A percentile compares a stretch with the other conserved stretches of the same genome.
Conservation (phyloP, 2,113 vertebrate species). For the Cheirogaleus medius region DNA sequence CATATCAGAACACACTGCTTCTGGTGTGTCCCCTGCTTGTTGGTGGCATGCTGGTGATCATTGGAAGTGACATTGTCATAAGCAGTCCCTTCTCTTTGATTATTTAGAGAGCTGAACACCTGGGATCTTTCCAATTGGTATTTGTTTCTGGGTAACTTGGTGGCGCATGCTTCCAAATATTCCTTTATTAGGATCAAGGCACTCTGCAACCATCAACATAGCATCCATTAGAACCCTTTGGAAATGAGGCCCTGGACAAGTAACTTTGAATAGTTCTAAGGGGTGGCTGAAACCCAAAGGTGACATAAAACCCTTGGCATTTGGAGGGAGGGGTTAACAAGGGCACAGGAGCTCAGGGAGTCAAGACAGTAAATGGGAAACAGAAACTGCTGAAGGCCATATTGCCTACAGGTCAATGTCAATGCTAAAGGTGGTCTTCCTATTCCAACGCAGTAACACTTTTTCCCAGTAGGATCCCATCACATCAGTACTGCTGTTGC, state of each 20-base stretch:
- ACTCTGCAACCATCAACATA: background rate
- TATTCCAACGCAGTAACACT: background rate
- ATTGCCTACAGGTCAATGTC: background rate
- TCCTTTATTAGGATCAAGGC: background rate
- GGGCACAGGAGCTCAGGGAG: background rate
- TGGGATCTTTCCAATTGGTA: background rate
- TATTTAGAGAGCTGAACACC: background rate
- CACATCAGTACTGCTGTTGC: background rate
- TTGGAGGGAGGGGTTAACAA: background rate
- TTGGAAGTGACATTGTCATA: background rate
- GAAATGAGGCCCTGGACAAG: background rate
- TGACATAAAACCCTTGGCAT: background rate
- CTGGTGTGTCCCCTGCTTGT: background rate
- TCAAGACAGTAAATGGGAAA: background rate
- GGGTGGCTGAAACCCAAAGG: background rate
- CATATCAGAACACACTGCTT: background rate
- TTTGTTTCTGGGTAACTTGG: background rate
- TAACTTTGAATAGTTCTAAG: background rate
- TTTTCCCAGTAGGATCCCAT: background rate
- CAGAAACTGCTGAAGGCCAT: background rate
- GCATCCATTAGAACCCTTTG: background rate
- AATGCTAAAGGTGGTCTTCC: background rate
- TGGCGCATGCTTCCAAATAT: background rate
- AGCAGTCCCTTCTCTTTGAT: background rate
- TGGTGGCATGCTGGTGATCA: background rate